phyloP scores from a whole-genome alignment of 2,888 invertebrate genomes.

The Drosophila parthenogenetica region DNA sequence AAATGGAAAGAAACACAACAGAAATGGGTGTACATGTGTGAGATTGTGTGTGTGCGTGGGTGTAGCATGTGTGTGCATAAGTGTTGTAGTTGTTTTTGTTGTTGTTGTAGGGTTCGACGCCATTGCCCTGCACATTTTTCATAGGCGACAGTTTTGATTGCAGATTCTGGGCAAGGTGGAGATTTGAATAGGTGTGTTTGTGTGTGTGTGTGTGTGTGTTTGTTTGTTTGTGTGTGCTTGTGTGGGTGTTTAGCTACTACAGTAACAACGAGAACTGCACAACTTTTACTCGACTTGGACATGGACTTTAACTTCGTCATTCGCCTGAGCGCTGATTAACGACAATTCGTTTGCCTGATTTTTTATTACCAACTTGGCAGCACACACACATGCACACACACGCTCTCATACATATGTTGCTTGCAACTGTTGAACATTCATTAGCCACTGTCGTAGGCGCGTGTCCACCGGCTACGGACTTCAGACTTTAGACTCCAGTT shows the following conservation, averaged over 20 bases:
- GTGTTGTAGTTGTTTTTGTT: constrained; percentile 13
- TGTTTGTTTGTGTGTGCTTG: constrained; percentile 9
- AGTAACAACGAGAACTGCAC: constrained; percentile 24
- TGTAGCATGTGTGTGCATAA: constrained; percentile 13
- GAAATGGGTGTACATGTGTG: constrained; percentile 6
- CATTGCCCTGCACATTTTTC: constrained; percentile 77
- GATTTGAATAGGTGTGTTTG: constrained; percentile 18
- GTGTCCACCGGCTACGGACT: constrained; percentile 43
- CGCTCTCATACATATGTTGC: constrained; percentile 9
- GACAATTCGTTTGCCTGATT: constrained; percentile 81
- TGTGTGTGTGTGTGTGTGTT: not conserved
- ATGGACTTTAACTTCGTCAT: constrained; percentile 50
- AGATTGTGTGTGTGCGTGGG: not conserved
- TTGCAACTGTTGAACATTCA: constrained; percentile 61
- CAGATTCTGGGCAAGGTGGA: constrained; percentile 50
- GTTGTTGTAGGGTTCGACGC: constrained; percentile 54
- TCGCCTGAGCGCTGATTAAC: constrained; percentile 71
- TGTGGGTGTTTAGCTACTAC: constrained; percentile 45
- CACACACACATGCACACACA: constrained; percentile 11
- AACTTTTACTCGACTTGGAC: constrained; percentile 45
- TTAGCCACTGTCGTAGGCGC: constrained; percentile 76
- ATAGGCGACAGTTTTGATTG: constrained; percentile 80
- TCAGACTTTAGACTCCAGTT: too few species aligned
- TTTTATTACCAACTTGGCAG: constrained; percentile 64
- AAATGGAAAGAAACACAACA: constrained; percentile 18